These are phyloP conservation scores for Heliothis peltigera DNA, from an alignment of 2,888 invertebrate genomes.

Conservation along the genomic window DNA sequence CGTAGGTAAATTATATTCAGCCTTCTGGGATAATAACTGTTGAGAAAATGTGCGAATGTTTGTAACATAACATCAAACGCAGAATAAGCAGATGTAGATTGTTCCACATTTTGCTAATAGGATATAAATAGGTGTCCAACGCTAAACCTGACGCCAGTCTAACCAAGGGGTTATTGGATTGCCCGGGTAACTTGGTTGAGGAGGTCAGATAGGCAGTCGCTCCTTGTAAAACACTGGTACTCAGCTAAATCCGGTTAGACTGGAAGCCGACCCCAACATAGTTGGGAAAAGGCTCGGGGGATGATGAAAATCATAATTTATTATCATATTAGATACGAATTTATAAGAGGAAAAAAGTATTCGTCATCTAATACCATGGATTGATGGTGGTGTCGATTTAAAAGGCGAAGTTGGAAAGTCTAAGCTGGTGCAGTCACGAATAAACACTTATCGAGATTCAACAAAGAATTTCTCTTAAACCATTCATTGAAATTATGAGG, in stretches of 20 bases:
- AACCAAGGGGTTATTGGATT: no score
- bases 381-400: background rate
- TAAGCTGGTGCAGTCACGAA: background rate
- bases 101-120: background rate
- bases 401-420: background rate
- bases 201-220: no score
- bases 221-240: no score
- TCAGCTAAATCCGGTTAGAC: no score
- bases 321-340: no score
- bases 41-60: background rate
- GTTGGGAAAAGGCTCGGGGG: no score
- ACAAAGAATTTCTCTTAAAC: background rate
- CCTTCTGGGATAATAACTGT: constrained; percentile 17
- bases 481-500: constrained; percentile 2
- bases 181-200: no score
- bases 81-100: background rate
- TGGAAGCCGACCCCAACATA: no score
- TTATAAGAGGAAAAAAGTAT: no score
- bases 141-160: no score
- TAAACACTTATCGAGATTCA: constrained; percentile 1
- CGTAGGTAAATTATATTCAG: constrained; percentile 4
- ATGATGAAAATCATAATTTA: no score
- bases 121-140: no score
- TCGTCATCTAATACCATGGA: background rate
- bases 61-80: background rate